Base-by-base conservation (phyloP, 2,797 vertebrate genomes). In the Molossus molossus region DNA sequence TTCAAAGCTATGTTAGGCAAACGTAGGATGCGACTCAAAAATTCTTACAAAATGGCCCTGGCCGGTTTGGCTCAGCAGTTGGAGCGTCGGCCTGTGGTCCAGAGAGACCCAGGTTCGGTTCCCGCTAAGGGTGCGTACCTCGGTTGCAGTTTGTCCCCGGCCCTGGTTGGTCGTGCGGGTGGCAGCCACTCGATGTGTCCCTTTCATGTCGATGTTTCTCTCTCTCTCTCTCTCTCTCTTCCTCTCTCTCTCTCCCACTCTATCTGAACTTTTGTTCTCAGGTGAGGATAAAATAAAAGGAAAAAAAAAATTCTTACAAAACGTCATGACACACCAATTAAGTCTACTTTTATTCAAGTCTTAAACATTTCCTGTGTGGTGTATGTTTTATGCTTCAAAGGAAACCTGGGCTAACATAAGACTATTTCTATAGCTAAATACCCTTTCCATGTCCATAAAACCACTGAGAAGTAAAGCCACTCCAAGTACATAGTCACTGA, bases 301-400 rank as follows among this genome's bases (percentile, higher is more conserved):
- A 33, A 33, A 33, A 6, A 85, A 93, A 92, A 94, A 80, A 33
- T 50, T 81, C 64, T 79, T 62, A 14, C 14, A 91, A 6, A 81
- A 77, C 12, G 27, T 17, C 15, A 33, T 15, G 57, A 5, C 10
- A 7, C 25, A 33, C 5, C 73, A 65, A 70, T 60, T 92, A 88
- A 80, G 58, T 72, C 58, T 95, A 40, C 37, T 29, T 72, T 40
- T 89, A 60, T 48, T 76, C 95, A 40, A 40, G 60, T 62, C 58
- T 90, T 75, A 69, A 90, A 77, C 84, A 50, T 65, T 6, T 13
- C 27, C 33, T 55, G 1, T 62, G 27, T n/a, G 17, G 86, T 29
- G 33, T 8, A 11, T 70, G 55, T 65, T 73, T 93, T 76, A 85
- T n/a, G 9, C 53, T 87, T 89, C 87, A 85, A 76, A 95, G 60